Conservation (phyloP, 2,113 vertebrate genomes). For the Grantiella picta region DNA sequence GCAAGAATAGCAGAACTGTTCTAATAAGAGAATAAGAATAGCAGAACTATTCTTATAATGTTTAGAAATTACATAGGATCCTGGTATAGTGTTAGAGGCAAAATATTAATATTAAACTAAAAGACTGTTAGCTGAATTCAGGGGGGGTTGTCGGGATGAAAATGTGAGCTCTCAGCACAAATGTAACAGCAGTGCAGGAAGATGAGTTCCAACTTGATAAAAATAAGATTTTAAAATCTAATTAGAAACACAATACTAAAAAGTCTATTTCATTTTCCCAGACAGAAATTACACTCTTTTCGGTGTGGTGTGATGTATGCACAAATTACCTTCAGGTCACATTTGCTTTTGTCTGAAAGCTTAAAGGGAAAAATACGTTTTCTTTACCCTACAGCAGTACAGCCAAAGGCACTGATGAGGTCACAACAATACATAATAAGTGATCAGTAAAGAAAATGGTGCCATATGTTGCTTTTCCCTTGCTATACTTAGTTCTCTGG, state of each 20-base stretch:
- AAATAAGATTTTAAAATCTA: neutral
- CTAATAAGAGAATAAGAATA: neutral
- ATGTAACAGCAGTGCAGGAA: neutral
- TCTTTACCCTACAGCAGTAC: slow-evolving; percentile 28
- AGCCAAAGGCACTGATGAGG: slow-evolving; percentile 37
- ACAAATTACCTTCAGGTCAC: slow-evolving; percentile 31
- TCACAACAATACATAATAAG: slow-evolving; percentile 45
- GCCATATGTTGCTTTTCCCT: slow-evolving; percentile 43
- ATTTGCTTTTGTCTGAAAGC: slow-evolving; percentile 47
- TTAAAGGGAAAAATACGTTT: slow-evolving; percentile 13
- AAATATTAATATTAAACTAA: neutral
- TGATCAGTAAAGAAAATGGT: slow-evolving; percentile 18
- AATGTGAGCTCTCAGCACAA: neutral
- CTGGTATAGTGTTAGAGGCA: neutral
- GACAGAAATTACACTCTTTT: neutral
- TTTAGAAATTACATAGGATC: neutral
- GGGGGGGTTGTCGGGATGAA: neutral
- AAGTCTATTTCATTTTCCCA: neutral
- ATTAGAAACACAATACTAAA: neutral
- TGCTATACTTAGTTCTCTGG: slow-evolving; percentile 26
- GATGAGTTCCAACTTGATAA: neutral
- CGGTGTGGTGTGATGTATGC: neutral
- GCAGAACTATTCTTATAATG: neutral
- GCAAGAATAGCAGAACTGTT: neutral
- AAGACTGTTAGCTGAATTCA: neutral